Base-by-base conservation (phyloP, 2,797 vertebrate species). In the Leptatherina wallacei region DNA sequence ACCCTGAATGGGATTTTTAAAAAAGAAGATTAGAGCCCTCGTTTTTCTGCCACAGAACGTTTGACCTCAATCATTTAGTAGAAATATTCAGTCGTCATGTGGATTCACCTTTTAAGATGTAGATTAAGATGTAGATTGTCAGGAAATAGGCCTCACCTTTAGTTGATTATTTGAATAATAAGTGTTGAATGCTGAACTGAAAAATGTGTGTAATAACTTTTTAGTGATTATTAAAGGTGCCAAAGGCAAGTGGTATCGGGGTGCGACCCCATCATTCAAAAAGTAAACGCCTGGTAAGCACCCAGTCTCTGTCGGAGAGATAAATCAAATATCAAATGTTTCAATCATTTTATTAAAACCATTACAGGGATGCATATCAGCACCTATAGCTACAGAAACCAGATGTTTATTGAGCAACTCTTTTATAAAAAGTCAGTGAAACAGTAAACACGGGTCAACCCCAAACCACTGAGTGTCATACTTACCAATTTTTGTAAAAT, bases 1-100 rank as follows among this genome's bases (percentile, higher is more conserved):
- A 85, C 38, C 85, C 82, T 75, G 54, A 52, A 30, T 75, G 61
- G 64, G 74, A 78, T 84, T 74, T 49, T 33, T 75, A 64, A 65
- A 47, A 70, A 57, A 69, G 51, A 49, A 59, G 65, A 60, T 86
- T 75, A 82, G 75, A 54, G 1, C 52, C 20, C 11, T 62, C 1
- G 2, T 65, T 75, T 66, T 65, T 52, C 24, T 35, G 33, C 66
- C 61, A 42, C 27, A 59, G 58, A 77, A 57, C 29, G 40, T 76
- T 83, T 69, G 59, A 84, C 87, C 75, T 84, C 75, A 16, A 71
- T 40, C 4, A 4, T 56, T 76, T 35, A 13, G 49, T 33, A 42
- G 16, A 67, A 52, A 4, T 4, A 6, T 27, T 3, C 3, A 36
- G 42, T 14, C 52, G 63, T 44, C 22, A 10, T 32, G 20, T 65